Evolutionary conservation across 2,113 vertebrate species (phyloP), one percentile per base, ranked within the genome.

Genomic region (Lampris incognitus): DNA sequence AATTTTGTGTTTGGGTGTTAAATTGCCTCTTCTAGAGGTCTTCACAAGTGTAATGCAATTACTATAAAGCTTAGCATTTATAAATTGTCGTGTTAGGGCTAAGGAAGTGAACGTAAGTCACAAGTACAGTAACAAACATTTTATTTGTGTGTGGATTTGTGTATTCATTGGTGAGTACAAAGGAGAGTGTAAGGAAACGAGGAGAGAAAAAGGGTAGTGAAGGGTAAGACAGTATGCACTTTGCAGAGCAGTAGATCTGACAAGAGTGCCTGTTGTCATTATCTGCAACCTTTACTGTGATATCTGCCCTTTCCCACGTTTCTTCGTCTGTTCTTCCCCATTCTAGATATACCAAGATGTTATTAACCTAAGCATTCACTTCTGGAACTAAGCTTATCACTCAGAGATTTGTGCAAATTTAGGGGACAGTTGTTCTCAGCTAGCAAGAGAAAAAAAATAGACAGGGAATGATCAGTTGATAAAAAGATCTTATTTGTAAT

Each of bases 201-300:
- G 66, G 74, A n/a, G 63, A 76, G 51, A 79, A 67, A 76, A 87
- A 82, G 76, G 74, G 85, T 72, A 84, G 76, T 8, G 84, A 70
- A 87, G 86, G 81, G 77, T 88, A 79, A 88, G 89, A 70, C 78
- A 81, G 78, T 81, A 78, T 79, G 74, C 86, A 77, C 9, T 52
- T 52, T 10, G 13, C 13, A 52, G 13, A 10, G 75, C 83, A 73
- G 73, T 52, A 79, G 67, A 3, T 2, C 74, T 67, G 85, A n/a
- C 82, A 58, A 79, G 82, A 90, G 79, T 72, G 75, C 72, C 69
- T 69, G 63, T 72, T 79, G 78, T 69, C 67, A 79, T 82, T 87
- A 67, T 72, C 63, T 39, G 8, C 57, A 59, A 59, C 57, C 57
- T 59, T 40, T 38, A 1, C 38, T 38, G 2, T 38, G 37, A 58